Percentiles rank a stretch among this genome's conserved stretches.
phyloP scores from a whole-genome alignment of 2,888 invertebrate genomes.

The Nomada goodeniana region DNA sequence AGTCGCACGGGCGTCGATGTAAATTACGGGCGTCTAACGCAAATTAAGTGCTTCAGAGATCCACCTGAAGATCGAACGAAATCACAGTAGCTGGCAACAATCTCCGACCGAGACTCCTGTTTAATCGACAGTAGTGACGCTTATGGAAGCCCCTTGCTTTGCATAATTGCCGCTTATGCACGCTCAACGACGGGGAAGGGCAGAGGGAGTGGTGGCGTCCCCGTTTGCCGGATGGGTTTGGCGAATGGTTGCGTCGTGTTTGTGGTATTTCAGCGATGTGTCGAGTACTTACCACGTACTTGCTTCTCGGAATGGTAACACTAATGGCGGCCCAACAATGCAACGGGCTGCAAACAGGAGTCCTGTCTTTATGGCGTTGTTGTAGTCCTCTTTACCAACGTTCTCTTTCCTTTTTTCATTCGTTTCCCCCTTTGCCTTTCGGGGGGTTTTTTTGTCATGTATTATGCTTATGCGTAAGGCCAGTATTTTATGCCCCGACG shows the following conservation, averaged over 20 bases:
- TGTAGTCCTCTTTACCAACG: conserved; percentile 16
- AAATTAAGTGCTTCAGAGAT: conserved; percentile 8
- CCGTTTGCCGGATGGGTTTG: conserved; percentile 49
- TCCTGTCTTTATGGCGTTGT: conserved; percentile 51
- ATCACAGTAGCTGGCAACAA: conserved; percentile 22
- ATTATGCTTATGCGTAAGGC: background rate
- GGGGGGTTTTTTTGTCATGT: background rate
- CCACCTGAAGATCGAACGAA: conserved; percentile 1
- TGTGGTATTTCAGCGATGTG: conserved; percentile 59
- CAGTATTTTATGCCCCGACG: background rate
- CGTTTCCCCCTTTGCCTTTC: conserved; percentile 18
- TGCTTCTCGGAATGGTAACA: conserved; percentile 53
- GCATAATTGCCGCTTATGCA: conserved; percentile 78
- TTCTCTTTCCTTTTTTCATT: conserved; percentile 15
- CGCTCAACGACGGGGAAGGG: conserved; percentile 56
- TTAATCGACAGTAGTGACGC: conserved; percentile 54
- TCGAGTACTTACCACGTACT: conserved; percentile 57
- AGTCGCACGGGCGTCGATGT: background rate
- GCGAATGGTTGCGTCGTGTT: conserved; percentile 61
- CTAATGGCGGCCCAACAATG: conserved; percentile 62
- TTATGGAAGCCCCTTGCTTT: conserved; percentile 65
- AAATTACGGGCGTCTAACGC: background rate
- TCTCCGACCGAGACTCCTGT: conserved; percentile 24
- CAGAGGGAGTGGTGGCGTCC: background rate
- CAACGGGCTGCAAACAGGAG: conserved; percentile 52